Conservation (phyloP, 2,113 vertebrate genomes). For the Cottus gobio region DNA sequence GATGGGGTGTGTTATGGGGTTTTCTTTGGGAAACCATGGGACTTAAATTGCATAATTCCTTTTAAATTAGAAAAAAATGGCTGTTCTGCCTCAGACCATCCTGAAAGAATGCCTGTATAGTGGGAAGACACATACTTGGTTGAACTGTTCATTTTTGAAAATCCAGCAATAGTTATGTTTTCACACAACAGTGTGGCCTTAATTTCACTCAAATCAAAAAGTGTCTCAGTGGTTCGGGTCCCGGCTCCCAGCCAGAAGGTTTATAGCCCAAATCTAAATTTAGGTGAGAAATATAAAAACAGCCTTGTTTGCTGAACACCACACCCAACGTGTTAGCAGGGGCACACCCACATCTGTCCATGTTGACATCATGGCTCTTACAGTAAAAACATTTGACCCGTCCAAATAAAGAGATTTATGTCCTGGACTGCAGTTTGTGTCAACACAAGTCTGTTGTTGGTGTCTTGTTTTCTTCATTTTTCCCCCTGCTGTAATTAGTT, state of each 20-base stretch:
- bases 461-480: background rate
- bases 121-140: background rate
- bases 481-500: background rate
- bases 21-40: background rate
- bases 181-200: background rate
- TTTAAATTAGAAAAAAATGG: background rate
- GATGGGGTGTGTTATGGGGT: background rate
- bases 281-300: conserved; percentile 74
- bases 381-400: conserved; percentile 26
- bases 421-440: background rate
- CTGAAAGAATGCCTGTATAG: background rate
- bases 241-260: conserved; percentile 40
- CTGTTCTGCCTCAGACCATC: background rate
- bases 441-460: conserved; percentile 3
- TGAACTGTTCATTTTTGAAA: background rate
- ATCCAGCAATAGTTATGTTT: background rate
- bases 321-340: conserved; percentile 70
- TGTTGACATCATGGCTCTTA: conserved; percentile 60
- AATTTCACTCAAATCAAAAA: background rate
- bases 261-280: conserved; percentile 67
- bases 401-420: conserved; percentile 59
- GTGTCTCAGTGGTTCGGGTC: background rate
- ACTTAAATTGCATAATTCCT: background rate
- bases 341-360: conserved; percentile 53
- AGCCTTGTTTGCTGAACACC: conserved; percentile 69